A percentile compares a stretch with the other conserved stretches of the same genome.
Conservation (phyloP, 2,113 vertebrate species). For the Theristicus caerulescens region DNA sequence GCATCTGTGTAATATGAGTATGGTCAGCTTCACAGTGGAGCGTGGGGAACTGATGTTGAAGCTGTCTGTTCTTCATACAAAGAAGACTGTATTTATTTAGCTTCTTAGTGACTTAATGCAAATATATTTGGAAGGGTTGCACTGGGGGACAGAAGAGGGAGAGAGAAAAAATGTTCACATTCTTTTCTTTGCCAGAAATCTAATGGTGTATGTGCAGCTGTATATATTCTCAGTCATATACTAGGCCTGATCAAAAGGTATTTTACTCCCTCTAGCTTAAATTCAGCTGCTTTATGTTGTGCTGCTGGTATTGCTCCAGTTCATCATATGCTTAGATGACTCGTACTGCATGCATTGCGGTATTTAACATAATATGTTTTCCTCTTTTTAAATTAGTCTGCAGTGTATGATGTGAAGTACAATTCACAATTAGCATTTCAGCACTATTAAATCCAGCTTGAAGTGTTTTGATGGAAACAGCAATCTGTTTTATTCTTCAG, state of each 20-base stretch:
- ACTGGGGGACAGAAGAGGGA: neutral
- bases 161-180: neutral
- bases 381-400: slow-evolving; percentile 51
- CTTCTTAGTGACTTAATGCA: slow-evolving; percentile 14
- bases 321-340: slow-evolving; percentile 59
- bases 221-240: neutral
- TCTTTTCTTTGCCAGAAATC: slow-evolving; percentile 51
- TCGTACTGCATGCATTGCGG: slow-evolving; percentile 52
- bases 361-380: slow-evolving; percentile 54
- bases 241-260: slow-evolving; percentile 49
- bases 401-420: slow-evolving; percentile 44
- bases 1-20: slow-evolving; percentile 1
- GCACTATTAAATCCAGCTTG: slow-evolving; percentile 45
- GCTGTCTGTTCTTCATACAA: slow-evolving; percentile 4
- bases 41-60: neutral
- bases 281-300: slow-evolving; percentile 50
- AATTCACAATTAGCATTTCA: slow-evolving; percentile 60
- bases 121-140: slow-evolving; percentile 38
- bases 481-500: slow-evolving; percentile 38
- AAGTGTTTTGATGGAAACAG: slow-evolving; percentile 60
- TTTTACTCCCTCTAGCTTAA: slow-evolving; percentile 65
- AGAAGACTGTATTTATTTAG: slow-evolving; percentile 6
- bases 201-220: slow-evolving; percentile 36
- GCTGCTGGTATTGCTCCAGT: slow-evolving; percentile 56
- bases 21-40: slow-evolving; percentile 15